Evolutionary conservation across 1,140 invertebrate species (phyloP).

Genomic region (Subanguina moxae): DNA sequence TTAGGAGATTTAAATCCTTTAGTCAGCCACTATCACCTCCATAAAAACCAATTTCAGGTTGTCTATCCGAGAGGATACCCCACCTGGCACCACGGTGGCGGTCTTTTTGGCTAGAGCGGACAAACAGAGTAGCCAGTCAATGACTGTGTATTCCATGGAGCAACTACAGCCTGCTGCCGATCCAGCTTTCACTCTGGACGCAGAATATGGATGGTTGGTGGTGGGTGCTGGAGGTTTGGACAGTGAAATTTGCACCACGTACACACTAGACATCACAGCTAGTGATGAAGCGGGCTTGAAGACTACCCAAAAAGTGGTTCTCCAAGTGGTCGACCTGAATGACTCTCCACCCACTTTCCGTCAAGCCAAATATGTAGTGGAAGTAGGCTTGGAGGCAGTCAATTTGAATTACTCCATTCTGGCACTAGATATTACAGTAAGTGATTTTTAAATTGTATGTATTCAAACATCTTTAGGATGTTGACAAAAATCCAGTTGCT

Average conservation of each 20-base stretch:
- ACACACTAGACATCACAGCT: constrained; percentile 75
- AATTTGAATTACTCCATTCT: too few species aligned
- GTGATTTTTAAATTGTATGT: too few species aligned
- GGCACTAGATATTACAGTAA: too few species aligned
- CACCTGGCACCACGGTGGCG: constrained; percentile 43
- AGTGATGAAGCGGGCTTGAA: constrained; percentile 81
- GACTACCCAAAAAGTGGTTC: constrained; percentile 71
- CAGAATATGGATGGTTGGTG: constrained; percentile 69
- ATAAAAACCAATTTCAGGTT: constrained; percentile 20
- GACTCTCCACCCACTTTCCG: constrained; percentile 58
- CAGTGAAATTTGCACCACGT: constrained; percentile 73
- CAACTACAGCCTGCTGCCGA: constrained; percentile 4
- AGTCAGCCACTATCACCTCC: too few species aligned
- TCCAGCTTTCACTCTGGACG: constrained; percentile 85
- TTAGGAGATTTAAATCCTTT: too few species aligned
- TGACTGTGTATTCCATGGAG: constrained; percentile 26
- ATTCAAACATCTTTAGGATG: too few species aligned
- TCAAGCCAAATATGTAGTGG: constrained; percentile 33
- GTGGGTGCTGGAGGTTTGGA: constrained; percentile 65
- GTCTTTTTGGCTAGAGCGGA: constrained; percentile 51
- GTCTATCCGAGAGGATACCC: constrained; percentile 41
- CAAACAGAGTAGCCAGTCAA: constrained; percentile 26
- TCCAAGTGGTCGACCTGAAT: constrained; percentile 89
- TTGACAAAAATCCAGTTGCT: too few species aligned
- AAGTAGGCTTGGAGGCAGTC: too few species aligned